phyloP scores from a whole-genome alignment of 2,888 invertebrate species.

The Aphodius granarius region DNA sequence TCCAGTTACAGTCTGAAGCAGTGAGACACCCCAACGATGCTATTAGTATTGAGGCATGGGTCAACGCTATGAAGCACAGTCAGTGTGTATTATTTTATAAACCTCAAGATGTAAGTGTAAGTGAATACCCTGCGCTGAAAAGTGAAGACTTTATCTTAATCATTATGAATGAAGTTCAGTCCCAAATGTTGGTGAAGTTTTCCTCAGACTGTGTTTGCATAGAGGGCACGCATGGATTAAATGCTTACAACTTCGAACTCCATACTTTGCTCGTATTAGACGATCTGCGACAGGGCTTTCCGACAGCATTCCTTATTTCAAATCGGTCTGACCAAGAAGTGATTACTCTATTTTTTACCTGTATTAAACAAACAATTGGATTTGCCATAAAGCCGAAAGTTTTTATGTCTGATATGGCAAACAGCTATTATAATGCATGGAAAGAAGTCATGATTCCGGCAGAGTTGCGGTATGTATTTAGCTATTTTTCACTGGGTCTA shows the following conservation, averaged over 20 bases:
- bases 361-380: constrained; percentile 23
- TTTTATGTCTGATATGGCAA: constrained; percentile 36
- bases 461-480: background rate
- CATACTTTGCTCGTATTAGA: constrained; percentile 33
- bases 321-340: constrained; percentile 31
- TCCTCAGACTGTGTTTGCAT: constrained; percentile 33
- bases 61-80: background rate
- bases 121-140: constrained; percentile 27
- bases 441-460: constrained; percentile 28
- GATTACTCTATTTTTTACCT: constrained; percentile 16
- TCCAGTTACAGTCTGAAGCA: background rate
- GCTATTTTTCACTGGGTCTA: background rate
- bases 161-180: constrained; percentile 34
- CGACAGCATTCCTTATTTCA: constrained; percentile 31
- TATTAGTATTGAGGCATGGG: constrained; percentile 1
- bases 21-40: background rate
- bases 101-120: constrained; percentile 22
- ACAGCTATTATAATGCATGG: constrained; percentile 35
- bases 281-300: constrained; percentile 36
- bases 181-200: constrained; percentile 30
- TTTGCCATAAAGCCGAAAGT: constrained; percentile 18
- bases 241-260: constrained; percentile 35
- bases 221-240: constrained; percentile 33
- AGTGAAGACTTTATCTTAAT: constrained; percentile 38
- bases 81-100: constrained; percentile 32